Evolutionary conservation across 1,140 invertebrate genomes (phyloP).

Genomic region (Drosophila albomicans): DNA sequence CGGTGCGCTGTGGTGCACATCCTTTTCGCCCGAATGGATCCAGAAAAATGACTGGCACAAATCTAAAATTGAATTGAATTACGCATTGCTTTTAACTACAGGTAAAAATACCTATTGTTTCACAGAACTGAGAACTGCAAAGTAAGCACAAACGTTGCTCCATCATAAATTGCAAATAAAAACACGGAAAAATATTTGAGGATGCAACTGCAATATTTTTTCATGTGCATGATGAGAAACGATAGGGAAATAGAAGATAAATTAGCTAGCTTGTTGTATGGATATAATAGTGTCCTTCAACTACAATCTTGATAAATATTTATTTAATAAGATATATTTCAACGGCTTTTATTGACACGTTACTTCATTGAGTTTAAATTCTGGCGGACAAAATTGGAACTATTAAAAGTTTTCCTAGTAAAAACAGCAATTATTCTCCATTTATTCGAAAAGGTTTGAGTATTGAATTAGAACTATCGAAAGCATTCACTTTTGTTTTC

Average conservation of each 20-base stretch:
- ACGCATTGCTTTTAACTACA: constrained; percentile 58
- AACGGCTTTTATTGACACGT: not conserved
- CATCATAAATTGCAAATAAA: constrained; percentile 33
- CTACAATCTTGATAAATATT: not conserved
- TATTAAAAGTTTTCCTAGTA: not conserved
- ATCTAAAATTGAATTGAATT: constrained; percentile 66
- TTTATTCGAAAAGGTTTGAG: not conserved
- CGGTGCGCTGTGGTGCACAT: constrained; percentile 5
- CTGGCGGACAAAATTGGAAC: not conserved
- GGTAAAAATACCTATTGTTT: constrained; percentile 24
- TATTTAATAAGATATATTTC: too few species aligned
- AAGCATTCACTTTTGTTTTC: not conserved
- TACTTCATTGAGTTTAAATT: not conserved
- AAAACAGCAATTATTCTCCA: not conserved
- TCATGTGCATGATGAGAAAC: too few species aligned
- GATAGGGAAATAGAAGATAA: too few species aligned
- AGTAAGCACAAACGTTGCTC: constrained; percentile 27
- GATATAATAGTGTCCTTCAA: not conserved
- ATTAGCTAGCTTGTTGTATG: too few species aligned
- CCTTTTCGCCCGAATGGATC: constrained; percentile 18
- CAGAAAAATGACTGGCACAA: constrained; percentile 41
- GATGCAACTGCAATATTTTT: not conserved
- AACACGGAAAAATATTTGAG: not conserved
- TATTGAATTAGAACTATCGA: not conserved
- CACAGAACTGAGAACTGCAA: constrained; percentile 6